A percentile compares a stretch with the other conserved stretches of the same genome.
phyloP scores from a whole-genome alignment of 1,140 invertebrate genomes.

The Platyura marginata region DNA sequence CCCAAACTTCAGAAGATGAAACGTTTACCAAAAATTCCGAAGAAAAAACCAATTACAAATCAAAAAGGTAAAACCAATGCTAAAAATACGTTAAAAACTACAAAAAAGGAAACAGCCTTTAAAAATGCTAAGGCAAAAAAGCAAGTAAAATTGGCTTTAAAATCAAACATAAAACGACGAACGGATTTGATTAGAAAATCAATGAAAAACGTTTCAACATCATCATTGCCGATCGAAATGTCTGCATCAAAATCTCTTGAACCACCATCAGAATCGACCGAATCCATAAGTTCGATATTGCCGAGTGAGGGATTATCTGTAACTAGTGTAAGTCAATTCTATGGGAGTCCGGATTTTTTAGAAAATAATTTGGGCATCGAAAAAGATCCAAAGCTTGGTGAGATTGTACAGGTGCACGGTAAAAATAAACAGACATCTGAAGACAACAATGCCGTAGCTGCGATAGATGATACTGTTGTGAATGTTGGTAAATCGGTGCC shows the following conservation, averaged over 20 bases:
- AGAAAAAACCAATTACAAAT: too few relatives aligned
- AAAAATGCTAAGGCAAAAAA: too few relatives aligned
- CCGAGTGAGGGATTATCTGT: constrained; percentile 18
- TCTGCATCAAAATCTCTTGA: neutral
- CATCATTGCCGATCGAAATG: too few relatives aligned
- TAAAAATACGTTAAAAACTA: too few relatives aligned
- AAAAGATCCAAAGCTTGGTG: constrained; percentile 21
- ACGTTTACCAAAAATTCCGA: too few relatives aligned
- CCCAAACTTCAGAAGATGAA: too few relatives aligned
- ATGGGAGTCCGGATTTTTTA: constrained; percentile 22
- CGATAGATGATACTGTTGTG: too few relatives aligned
- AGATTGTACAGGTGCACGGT: constrained; percentile 18
- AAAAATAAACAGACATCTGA: neutral
- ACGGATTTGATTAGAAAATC: neutral
- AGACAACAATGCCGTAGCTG: neutral
- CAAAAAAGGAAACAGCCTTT: neutral
- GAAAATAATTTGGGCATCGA: constrained; percentile 24
- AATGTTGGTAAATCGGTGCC: too few relatives aligned
- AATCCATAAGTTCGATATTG: neutral
- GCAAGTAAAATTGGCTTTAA: neutral
- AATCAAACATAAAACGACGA: neutral
- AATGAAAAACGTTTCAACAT: neutral
- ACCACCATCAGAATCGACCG: neutral
- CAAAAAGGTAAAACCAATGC: too few relatives aligned
- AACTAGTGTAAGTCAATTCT: constrained; percentile 21